These are phyloP conservation scores for Antitype chi DNA, from an alignment of 2,888 invertebrate species.

Conservation along the genomic window DNA sequence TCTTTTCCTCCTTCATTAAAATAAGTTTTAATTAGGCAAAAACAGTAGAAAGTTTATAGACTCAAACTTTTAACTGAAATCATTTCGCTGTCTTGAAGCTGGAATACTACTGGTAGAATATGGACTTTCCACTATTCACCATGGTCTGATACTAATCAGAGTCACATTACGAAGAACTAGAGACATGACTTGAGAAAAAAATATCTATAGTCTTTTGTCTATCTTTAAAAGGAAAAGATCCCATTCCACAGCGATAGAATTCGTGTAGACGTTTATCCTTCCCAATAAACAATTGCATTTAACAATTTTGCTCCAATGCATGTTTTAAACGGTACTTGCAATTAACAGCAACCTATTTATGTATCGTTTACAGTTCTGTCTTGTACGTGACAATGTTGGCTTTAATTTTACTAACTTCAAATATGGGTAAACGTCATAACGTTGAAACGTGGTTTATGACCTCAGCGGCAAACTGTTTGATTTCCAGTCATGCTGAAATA, in stretches of 20 bases:
- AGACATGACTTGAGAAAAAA: not conserved
- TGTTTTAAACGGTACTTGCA: conserved; percentile 31
- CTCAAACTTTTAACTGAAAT: too few relatives aligned
- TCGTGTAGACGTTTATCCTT: not conserved
- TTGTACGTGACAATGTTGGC: conserved; percentile 51
- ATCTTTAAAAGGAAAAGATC: conserved; percentile 8
- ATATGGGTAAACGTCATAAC: conserved; percentile 45
- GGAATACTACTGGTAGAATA: not conserved
- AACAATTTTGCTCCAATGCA: conserved; percentile 5
- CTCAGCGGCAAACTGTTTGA: conserved; percentile 47
- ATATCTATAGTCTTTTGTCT: not conserved
- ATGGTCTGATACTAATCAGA: not conserved
- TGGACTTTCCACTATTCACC: not conserved
- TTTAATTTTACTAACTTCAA: conserved; percentile 51
- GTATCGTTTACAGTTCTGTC: conserved; percentile 38
- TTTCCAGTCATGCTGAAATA: conserved; percentile 34
- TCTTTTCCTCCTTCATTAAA: not conserved
- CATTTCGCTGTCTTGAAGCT: not conserved
- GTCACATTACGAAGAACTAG: not conserved
- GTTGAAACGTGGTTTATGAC: conserved; percentile 47
- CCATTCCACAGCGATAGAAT: not conserved
- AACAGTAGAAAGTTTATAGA: not conserved
- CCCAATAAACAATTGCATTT: conserved; percentile 19
- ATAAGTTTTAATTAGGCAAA: not conserved
- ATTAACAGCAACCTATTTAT: conserved; percentile 18